A percentile compares a stretch with the other conserved stretches of the same genome.
phyloP scores from a whole-genome alignment of 2,888 invertebrate genomes.

The Rutpela maculata region DNA sequence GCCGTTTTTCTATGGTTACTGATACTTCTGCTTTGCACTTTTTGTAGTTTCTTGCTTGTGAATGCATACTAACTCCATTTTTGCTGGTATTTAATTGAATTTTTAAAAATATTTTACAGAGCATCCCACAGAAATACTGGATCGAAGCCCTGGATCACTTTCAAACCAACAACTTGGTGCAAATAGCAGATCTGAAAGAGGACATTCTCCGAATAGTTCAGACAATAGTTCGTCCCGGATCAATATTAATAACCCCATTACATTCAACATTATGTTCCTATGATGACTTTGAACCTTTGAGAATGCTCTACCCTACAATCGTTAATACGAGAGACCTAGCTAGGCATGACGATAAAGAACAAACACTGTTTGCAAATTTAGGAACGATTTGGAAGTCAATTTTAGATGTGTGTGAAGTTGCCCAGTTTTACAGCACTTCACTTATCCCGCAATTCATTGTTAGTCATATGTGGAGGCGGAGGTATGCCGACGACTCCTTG shows the following conservation, averaged over 20 bases:
- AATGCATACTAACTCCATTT: no score
- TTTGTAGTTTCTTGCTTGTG: no score
- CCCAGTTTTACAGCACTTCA: constrained; percentile 71
- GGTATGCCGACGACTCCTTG: constrained; percentile 61
- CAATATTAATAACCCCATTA: constrained; percentile 69
- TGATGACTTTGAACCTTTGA: constrained; percentile 55
- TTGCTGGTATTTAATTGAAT: no score
- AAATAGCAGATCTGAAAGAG: constrained; percentile 48
- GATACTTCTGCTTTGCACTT: no score
- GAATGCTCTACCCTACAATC: constrained; percentile 59
- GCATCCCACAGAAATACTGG: constrained; percentile 67
- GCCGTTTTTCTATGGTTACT: no score
- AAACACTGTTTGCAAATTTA: constrained; percentile 69
- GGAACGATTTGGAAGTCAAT: constrained; percentile 82
- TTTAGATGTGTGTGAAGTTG: constrained; percentile 77
- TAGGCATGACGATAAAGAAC: constrained; percentile 57
- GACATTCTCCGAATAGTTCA: constrained; percentile 58
- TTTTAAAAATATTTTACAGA: constrained; percentile 57
- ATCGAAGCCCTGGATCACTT: constrained; percentile 63
- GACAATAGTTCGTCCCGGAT: constrained; percentile 69
- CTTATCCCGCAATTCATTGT: constrained; percentile 66
- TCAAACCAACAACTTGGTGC: constrained; percentile 43
- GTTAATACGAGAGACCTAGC: constrained; percentile 61
- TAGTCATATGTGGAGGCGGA: constrained; percentile 71
- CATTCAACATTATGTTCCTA: constrained; percentile 62